Evolutionary conservation across 1,140 invertebrate species (phyloP).

Genomic region (Tetramorium simillimum): DNA sequence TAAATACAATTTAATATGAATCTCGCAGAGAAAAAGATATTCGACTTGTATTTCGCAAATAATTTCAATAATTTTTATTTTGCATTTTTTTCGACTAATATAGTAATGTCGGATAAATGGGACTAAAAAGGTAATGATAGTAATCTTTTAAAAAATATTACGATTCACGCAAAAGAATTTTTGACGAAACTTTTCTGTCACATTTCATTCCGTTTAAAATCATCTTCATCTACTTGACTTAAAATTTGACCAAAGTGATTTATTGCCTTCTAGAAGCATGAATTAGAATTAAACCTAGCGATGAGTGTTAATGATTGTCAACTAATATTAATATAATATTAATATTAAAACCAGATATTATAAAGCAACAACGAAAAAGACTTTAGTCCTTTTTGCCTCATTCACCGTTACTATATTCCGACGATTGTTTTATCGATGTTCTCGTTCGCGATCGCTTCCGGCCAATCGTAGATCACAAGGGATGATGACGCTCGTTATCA

Average conservation of each 20-base stretch:
- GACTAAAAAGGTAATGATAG: neutral
- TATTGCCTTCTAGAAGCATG: neutral
- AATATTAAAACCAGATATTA: neutral
- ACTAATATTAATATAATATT: neutral
- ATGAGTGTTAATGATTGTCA: neutral
- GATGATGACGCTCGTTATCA: constrained; percentile 11
- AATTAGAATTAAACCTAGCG: neutral
- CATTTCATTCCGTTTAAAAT: neutral
- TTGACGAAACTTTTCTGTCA: neutral
- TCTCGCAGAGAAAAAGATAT: neutral
- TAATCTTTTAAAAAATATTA: neutral
- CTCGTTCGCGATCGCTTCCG: constrained; percentile 32
- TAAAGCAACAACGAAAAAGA: neutral
- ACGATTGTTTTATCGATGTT: neutral
- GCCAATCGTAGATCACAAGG: neutral
- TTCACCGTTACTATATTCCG: neutral
- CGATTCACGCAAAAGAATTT: neutral
- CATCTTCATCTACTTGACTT: neutral
- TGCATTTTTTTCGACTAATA: neutral
- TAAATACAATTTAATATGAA: neutral
- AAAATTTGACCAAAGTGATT: neutral
- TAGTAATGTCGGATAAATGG: neutral
- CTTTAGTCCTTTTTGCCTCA: neutral
- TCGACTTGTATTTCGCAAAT: neutral
- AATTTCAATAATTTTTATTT: neutral